Evolutionary conservation across 2,888 invertebrate species (phyloP).

Genomic region (Herminia tarsipennalis): DNA sequence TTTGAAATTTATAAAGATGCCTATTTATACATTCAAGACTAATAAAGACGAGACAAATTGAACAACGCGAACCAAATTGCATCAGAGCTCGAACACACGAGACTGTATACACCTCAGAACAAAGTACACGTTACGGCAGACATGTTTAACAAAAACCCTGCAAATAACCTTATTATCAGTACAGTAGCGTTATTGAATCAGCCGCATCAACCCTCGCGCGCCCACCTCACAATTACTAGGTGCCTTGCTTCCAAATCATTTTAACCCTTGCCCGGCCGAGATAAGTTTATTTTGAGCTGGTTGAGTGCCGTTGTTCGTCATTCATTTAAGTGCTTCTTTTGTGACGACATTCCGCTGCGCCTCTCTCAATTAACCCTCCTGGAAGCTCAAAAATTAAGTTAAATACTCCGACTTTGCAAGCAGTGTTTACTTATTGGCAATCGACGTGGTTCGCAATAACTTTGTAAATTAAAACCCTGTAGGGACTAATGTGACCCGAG

Average conservation of each 20-base stretch:
- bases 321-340: constrained; percentile 85
- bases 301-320: constrained; percentile 72
- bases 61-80: constrained; percentile 24
- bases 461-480: constrained; percentile 71
- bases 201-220: constrained; percentile 63
- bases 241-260: constrained; percentile 73
- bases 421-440: constrained; percentile 80
- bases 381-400: constrained; percentile 85
- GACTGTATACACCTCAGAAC: no score
- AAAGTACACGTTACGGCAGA: constrained; percentile 37
- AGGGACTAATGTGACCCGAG: constrained; percentile 54
- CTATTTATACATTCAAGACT: no score
- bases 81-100: constrained; percentile 21
- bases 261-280: constrained; percentile 82
- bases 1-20: no score
- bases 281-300: constrained; percentile 85
- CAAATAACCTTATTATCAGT: constrained; percentile 75
- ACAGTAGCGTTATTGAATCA: constrained; percentile 80
- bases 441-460: constrained; percentile 70
- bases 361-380: constrained; percentile 78
- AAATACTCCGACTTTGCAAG: constrained; percentile 76
- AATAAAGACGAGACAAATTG: neutral
- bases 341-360: constrained; percentile 79
- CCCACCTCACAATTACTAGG: constrained; percentile 75
- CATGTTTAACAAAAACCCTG: constrained; percentile 71